Percentiles rank a stretch among this genome's conserved stretches.
Conservation (phyloP, 1,140 invertebrate species). For the Drosophila mayri region DNA sequence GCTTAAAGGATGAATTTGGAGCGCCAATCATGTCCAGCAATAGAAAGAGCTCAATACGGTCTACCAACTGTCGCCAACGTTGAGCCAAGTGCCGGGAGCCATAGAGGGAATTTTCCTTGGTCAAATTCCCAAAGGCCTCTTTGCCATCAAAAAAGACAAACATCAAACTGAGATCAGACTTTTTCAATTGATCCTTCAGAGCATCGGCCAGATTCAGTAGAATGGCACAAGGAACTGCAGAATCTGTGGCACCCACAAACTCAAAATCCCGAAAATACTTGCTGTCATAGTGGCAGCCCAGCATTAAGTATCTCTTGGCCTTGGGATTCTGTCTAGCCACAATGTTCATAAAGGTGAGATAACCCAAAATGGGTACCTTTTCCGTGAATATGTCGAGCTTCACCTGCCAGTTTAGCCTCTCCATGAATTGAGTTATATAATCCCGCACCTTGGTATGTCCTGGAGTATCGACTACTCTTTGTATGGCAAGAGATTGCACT, state of each 20-base stretch:
- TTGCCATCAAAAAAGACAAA: conserved; percentile 99
- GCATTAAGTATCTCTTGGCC: conserved; percentile 90
- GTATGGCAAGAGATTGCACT: conserved; percentile 89
- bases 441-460: conserved; percentile 89
- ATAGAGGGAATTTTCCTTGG: conserved; percentile 96
- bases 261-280: conserved; percentile 93
- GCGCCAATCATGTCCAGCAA: conserved; percentile 96
- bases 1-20: conserved; percentile 91
- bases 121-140: conserved; percentile 92
- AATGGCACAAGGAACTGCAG: conserved; percentile 95
- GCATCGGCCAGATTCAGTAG: conserved; percentile 94
- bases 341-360: conserved; percentile 92
- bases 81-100: conserved; percentile 95
- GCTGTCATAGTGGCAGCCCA: conserved; percentile 98
- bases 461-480: conserved; percentile 89
- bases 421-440: conserved; percentile 87
- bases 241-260: conserved; percentile 30
- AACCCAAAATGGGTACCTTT: conserved; percentile 89
- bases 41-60: conserved; percentile 90
- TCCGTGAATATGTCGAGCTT: conserved; percentile 91
- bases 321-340: conserved; percentile 92
- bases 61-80: conserved; percentile 86
- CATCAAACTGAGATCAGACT: conserved; percentile 91
- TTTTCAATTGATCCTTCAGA: conserved; percentile 87
- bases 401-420: conserved; percentile 89